Conservation (phyloP, 2,888 invertebrate genomes). For the Brassicogethes aeneus region DNA sequence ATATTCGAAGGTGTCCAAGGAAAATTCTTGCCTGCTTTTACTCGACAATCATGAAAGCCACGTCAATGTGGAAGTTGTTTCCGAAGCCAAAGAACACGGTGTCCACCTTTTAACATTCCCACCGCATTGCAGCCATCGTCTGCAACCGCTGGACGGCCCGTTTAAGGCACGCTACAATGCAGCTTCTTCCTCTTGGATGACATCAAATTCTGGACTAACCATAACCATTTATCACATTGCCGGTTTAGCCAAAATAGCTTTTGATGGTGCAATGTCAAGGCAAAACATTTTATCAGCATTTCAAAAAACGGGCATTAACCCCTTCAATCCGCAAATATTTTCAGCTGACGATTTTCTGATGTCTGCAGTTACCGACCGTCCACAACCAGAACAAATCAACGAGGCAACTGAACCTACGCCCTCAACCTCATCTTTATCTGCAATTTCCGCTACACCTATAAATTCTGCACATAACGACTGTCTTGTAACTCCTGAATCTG, state of each 20-base stretch:
- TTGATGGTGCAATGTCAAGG: no score
- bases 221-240: no score
- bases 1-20: slow-evolving; percentile 1
- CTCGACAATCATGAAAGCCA: slow-evolving; percentile 11
- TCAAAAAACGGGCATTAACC: slow-evolving; percentile 9
- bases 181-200: slow-evolving; percentile 8
- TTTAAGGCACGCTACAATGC: slow-evolving; percentile 7
- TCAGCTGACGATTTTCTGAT: slow-evolving; percentile 6
- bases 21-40: slow-evolving; percentile 7
- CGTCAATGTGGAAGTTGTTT: slow-evolving; percentile 8
- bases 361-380: slow-evolving; percentile 7
- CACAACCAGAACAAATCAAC: no score
- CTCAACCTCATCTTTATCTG: slow-evolving; percentile 1
- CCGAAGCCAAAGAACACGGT: slow-evolving; percentile 5
- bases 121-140: slow-evolving; percentile 10
- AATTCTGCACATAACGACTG: no score
- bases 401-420: slow-evolving; percentile 1
- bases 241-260: slow-evolving; percentile 7
- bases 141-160: slow-evolving; percentile 11
- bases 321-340: slow-evolving; percentile 9
- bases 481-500: no score
- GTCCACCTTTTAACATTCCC: no score
- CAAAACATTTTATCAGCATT: slow-evolving; percentile 12
- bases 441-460: no score
- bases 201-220: slow-evolving; percentile 7